Evolutionary conservation across 2,888 invertebrate genomes (phyloP).

Genomic region (Sarcophaga variegata): DNA sequence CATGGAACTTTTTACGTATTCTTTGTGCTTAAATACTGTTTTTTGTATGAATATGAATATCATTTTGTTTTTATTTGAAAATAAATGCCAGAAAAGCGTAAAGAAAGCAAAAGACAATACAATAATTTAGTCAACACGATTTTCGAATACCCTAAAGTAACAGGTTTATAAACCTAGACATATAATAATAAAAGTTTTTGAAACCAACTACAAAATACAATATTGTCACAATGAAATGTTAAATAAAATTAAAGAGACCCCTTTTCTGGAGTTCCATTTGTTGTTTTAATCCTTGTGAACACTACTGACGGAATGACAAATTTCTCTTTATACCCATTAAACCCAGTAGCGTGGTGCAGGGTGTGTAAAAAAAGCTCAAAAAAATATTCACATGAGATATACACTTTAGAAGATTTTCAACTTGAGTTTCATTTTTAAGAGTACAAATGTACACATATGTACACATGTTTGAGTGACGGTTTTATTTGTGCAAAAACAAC

Average conservation of each 20-base stretch:
- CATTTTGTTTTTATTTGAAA: constrained; percentile 57
- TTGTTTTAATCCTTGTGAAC: not conserved
- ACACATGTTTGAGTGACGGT: not conserved
- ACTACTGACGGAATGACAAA: not conserved
- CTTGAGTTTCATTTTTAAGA: constrained; percentile 15
- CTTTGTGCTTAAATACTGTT: not conserved
- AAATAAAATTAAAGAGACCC: too few relatives aligned
- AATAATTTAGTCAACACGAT: not conserved
- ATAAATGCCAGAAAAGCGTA: constrained; percentile 52
- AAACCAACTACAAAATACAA: too few relatives aligned
- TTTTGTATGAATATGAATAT: constrained; percentile 27
- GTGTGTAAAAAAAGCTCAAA: constrained; percentile 4
- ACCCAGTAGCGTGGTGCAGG: not conserved
- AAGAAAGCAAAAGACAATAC: not conserved
- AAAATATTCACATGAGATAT: constrained; percentile 46
- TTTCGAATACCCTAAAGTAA: not conserved
- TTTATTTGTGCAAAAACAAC: not conserved
- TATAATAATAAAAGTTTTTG: too few relatives aligned
- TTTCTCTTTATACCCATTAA: not conserved
- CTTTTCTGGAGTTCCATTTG: too few relatives aligned
- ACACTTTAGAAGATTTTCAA: constrained; percentile 52
- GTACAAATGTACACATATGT: not conserved
- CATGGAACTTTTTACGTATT: constrained; percentile 4
- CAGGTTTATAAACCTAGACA: too few relatives aligned
- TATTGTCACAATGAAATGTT: too few relatives aligned